Evolutionary conservation across 2,888 invertebrate genomes (phyloP).

Genomic region (Agelastica alni): DNA sequence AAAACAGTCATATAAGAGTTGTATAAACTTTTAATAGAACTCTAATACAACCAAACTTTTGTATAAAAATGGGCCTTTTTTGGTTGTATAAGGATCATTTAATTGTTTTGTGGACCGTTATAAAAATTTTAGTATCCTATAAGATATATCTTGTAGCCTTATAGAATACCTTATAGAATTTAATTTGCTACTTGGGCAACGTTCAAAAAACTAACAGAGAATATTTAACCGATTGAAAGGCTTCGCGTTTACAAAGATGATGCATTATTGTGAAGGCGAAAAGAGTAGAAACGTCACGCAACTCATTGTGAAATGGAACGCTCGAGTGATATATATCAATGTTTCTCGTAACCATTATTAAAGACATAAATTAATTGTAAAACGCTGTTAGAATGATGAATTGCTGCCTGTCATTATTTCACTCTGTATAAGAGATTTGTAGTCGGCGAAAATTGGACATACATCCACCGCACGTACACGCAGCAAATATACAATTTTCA

Average conservation of each 20-base stretch:
- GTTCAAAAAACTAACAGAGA: too few species aligned
- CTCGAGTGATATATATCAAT: slow-evolving; percentile 18
- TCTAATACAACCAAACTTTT: too few species aligned
- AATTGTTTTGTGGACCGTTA: too few species aligned
- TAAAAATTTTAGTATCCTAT: too few species aligned
- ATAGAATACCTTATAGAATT: too few species aligned
- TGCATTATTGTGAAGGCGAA: slow-evolving; percentile 9
- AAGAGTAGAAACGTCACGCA: slow-evolving; percentile 12
- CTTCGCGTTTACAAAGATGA: slow-evolving; percentile 17
- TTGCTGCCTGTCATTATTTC: slow-evolving; percentile 29
- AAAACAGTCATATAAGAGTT: too few species aligned
- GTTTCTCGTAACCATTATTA: slow-evolving; percentile 27
- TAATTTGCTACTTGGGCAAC: too few species aligned
- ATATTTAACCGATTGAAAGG: too few species aligned
- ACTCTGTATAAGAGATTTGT: slow-evolving; percentile 2
- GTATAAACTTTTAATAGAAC: too few species aligned
- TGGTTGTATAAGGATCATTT: too few species aligned
- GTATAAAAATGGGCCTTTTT: too few species aligned
- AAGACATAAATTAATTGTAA: slow-evolving; percentile 29
- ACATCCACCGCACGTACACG: slow-evolving; percentile 19
- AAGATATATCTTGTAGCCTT: too few species aligned
- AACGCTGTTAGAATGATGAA: slow-evolving; percentile 24
- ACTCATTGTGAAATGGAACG: slow-evolving; percentile 14
- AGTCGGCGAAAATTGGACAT: slow-evolving; percentile 24
- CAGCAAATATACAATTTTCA: slow-evolving; percentile 25